These are phyloP conservation scores for Crotalus viridis DNA, from an alignment of 2,113 vertebrate species.

Conservation along the genomic window DNA sequence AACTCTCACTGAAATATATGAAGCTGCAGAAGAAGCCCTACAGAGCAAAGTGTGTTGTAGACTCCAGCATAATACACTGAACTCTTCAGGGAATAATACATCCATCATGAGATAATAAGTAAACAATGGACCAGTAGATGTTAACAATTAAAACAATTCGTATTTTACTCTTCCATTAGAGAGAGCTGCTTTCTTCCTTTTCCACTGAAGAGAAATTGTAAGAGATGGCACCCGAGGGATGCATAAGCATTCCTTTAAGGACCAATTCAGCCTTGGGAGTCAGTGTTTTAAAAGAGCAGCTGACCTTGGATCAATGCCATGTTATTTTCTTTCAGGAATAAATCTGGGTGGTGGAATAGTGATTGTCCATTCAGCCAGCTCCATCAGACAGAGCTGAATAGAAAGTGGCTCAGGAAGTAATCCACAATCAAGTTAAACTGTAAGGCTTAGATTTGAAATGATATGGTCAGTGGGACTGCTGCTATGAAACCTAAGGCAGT, in stretches of 20 bases:
- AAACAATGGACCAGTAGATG: conserved; percentile 28
- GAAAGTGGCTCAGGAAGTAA: conserved; percentile 49
- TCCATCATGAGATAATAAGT: conserved; percentile 27
- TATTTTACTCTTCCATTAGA: conserved; percentile 18
- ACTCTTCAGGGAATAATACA: not conserved
- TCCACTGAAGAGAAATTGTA: conserved; percentile 3
- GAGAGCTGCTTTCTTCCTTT: conserved; percentile 26
- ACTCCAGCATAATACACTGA: conserved; percentile 14
- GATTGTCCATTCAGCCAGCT: conserved; percentile 53
- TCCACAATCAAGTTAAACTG: not conserved
- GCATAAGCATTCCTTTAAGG: conserved; percentile 36
- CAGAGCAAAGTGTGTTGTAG: not conserved
- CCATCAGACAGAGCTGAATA: conserved; percentile 45
- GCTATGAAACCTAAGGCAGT: not conserved
- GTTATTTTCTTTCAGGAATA: conserved; percentile 68
- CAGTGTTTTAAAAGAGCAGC: conserved; percentile 45
- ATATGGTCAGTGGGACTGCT: not conserved
- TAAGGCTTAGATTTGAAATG: not conserved
- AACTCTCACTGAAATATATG: not conserved
- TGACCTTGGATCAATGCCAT: conserved; percentile 55
- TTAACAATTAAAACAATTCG: conserved; percentile 31
- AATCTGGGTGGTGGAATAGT: conserved; percentile 62
- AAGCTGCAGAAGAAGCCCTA: not conserved
- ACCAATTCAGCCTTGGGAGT: conserved; percentile 48
- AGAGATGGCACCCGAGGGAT: conserved; percentile 20